Percentiles rank a stretch among this genome's conserved stretches.
Evolutionary conservation across 2,888 invertebrate genomes (phyloP).

Genomic region (Antitype chi): DNA sequence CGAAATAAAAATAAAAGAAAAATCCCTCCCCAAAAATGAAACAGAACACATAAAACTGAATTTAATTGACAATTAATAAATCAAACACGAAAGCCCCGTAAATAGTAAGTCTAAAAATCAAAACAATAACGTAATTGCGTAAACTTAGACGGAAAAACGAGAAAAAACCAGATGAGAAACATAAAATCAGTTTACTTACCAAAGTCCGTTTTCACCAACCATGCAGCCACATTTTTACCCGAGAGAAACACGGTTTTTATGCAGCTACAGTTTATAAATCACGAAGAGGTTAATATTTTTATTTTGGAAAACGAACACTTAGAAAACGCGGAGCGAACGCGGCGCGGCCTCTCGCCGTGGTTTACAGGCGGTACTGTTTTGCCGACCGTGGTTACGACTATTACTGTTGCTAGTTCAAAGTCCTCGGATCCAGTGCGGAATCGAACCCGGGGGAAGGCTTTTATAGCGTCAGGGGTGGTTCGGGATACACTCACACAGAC

Average conservation of each 20-base stretch:
- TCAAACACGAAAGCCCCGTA: neutral
- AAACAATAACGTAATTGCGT: conserved; percentile 14
- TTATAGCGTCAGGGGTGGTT: conserved; percentile 36
- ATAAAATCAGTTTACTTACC: conserved; percentile 32
- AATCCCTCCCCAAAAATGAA: neutral
- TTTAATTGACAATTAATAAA: conserved; percentile 1
- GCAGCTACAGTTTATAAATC: conserved; percentile 4
- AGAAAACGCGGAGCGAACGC: conserved; percentile 23
- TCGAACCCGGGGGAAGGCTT: neutral
- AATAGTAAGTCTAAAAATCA: conserved; percentile 3
- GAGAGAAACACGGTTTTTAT: neutral
- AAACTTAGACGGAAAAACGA: conserved; percentile 20
- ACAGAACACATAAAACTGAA: neutral
- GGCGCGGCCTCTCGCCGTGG: conserved; percentile 36
- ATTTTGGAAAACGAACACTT: conserved; percentile 34
- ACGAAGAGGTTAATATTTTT: conserved; percentile 41
- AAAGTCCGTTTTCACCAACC: neutral
- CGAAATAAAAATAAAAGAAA: neutral
- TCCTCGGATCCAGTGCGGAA: conserved; percentile 15
- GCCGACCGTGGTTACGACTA: conserved; percentile 44
- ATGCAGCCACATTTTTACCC: conserved; percentile 3
- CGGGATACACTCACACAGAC: conserved; percentile 16
- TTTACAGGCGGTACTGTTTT: conserved; percentile 50
- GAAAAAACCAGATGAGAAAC: conserved; percentile 20
- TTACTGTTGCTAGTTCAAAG: conserved; percentile 8